A percentile compares a stretch with the other conserved stretches of the same genome.
These are phyloP conservation scores for Xestia xanthographa DNA, from an alignment of 2,888 invertebrate species.

Conservation along the genomic window DNA sequence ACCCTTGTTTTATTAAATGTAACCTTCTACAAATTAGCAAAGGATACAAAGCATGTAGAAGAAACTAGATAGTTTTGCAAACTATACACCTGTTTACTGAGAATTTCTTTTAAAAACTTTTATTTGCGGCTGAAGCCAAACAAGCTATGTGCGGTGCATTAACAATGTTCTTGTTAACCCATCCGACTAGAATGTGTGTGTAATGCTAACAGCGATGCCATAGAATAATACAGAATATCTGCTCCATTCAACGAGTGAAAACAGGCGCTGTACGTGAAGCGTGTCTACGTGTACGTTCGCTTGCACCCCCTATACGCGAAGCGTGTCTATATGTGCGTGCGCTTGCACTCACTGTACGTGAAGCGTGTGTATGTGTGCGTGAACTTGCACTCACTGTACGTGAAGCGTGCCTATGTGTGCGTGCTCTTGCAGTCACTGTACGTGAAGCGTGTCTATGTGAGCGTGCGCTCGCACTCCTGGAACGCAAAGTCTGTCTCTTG, in stretches of 20 bases:
- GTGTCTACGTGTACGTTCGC: too few relatives aligned
- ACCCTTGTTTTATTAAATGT: too few relatives aligned
- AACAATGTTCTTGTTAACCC: constrained; percentile 52
- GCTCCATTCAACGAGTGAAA: neutral
- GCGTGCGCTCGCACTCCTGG: neutral
- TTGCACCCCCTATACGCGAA: too few relatives aligned
- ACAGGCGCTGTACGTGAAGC: too few relatives aligned
- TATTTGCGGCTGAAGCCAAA: constrained; percentile 24
- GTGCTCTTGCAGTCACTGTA: neutral
- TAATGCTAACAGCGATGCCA: neutral
- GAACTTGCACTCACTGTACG: neutral
- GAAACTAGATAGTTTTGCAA: constrained; percentile 22
- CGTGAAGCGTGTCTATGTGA: neutral
- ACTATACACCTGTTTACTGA: constrained; percentile 18
- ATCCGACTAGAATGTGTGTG: constrained; percentile 20
- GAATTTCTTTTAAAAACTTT: constrained; percentile 34
- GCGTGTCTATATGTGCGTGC: too few relatives aligned
- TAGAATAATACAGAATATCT: neutral
- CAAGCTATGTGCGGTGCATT: constrained; percentile 42
- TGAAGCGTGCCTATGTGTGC: neutral
- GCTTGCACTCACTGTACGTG: neutral
- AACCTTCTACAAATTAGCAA: neutral
- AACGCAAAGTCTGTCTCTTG: neutral
- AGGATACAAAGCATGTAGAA: neutral
- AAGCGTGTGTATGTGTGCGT: neutral